A percentile compares a stretch with the other conserved stretches of the same genome.
Conservation (phyloP, 2,113 vertebrate species). For the Otolemur garnettii region DNA sequence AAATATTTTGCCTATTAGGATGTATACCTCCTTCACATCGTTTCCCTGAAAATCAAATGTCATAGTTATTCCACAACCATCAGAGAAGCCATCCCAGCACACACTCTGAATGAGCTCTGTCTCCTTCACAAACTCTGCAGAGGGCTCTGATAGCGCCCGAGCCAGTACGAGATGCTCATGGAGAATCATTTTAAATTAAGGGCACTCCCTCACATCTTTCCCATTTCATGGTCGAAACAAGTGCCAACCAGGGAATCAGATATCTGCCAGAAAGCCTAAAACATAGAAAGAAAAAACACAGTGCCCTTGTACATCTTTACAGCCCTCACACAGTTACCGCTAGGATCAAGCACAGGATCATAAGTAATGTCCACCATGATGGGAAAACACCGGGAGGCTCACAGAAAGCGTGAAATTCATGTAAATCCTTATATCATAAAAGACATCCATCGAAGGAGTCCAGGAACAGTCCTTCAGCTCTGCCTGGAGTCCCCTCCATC, state of each 20-base stretch:
- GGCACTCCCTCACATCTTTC: neutral
- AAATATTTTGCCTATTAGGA: conserved; percentile 28
- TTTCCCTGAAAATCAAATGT: conserved; percentile 49
- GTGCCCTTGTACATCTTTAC: neutral
- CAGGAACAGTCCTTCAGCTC: neutral
- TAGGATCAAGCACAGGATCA: neutral
- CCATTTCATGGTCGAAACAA: conserved; percentile 53
- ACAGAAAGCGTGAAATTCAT: neutral
- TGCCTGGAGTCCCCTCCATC: neutral
- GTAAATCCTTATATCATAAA: neutral
- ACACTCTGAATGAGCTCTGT: neutral
- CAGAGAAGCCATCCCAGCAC: neutral
- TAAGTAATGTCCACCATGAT: neutral
- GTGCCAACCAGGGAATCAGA: conserved; percentile 17
- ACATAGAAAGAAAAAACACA: neutral
- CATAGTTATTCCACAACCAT: conserved; percentile 49
- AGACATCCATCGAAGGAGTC: neutral
- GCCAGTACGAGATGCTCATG: neutral
- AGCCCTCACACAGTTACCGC: neutral
- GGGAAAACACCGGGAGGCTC: neutral
- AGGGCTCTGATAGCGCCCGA: neutral
- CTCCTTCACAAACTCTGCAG: neutral
- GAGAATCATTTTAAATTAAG: conserved; percentile 22
- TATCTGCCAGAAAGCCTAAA: neutral
- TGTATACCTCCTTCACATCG: neutral